Base-by-base conservation (phyloP, 1,140 invertebrate species). In the Pararge aegeria region DNA sequence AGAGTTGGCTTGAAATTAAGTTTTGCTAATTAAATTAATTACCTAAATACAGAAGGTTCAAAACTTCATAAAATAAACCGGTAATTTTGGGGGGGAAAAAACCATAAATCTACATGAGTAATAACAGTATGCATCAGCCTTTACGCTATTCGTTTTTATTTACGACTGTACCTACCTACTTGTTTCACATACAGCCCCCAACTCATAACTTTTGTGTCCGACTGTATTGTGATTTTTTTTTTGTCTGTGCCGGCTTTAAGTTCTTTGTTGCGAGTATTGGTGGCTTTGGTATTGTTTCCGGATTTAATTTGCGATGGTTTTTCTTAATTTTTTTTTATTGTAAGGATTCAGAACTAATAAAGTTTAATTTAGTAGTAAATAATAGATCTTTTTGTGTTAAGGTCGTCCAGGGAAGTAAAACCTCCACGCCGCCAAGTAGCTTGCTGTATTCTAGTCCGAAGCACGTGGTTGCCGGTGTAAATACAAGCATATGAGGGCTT, bases 121-220 rank as follows among this genome's bases (percentile, higher is more conserved):
- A 84, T 82, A 82, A 78, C 73, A 75, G 74, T 76, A 70, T 64
- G 73, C 69, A n/a, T 74, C 70, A 69, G 73, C 55, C 66, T 50
- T 68, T 68, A 71, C 68, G 81, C 78, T 81, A 82, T 87, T 80
- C 75, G 59, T 65, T 80, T 83, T 84, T 84, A 83, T 84, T 84
- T 83, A 84, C 73, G 80, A 87, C 80, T 83, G 71, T 82, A 84
- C 30, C 30, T 27, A 27, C 27, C 27, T 7, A 34, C 81, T 87
- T 76, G 77, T 79, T 80, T 83, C 81, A 79, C 69, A 80, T 83
- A 71, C 78, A 79, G 78, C 55, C 68, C 2, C 64, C n/a, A 68
- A 12, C 6, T 75, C 78, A 73, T 78, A 78, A 83, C 71, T 85
- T 82, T 75, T 81, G 73, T 76, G 65, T 67, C 61, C 68, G 75